phyloP scores from a whole-genome alignment of 2,113 vertebrate genomes.

The Petrocephalus zakoni region DNA sequence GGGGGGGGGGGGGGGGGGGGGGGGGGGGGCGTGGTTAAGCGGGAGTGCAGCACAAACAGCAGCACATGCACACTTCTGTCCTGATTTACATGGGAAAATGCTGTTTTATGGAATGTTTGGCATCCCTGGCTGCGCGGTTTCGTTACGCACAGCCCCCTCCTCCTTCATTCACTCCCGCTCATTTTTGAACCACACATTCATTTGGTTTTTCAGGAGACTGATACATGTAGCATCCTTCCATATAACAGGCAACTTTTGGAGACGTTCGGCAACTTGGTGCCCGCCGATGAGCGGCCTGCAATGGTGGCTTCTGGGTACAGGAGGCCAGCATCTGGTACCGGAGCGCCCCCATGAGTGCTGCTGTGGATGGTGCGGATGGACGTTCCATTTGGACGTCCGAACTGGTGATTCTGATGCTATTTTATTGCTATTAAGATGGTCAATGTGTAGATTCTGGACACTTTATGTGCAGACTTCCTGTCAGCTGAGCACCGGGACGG shows the following conservation, averaged over 20 bases:
- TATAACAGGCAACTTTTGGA: not conserved
- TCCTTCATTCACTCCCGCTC: not conserved
- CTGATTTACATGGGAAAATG: not conserved
- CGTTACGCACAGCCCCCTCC: not conserved
- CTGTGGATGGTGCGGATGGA: not conserved
- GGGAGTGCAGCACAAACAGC: too few species aligned
- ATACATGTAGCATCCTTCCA: not conserved
- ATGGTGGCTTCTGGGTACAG: too few species aligned
- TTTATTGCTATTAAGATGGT: not conserved
- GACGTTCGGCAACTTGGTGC: not conserved
- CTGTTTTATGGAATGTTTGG: not conserved
- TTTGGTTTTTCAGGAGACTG: not conserved
- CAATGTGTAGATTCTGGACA: not conserved
- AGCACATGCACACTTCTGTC: not conserved
- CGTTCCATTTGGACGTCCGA: not conserved
- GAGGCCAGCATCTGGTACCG: not conserved
- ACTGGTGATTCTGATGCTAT: not conserved
- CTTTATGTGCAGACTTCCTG: not conserved
- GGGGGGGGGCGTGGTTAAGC: not conserved
- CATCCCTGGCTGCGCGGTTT: not conserved
- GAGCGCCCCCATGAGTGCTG: not conserved
- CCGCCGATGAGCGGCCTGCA: not conserved
- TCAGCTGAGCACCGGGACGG: not conserved
- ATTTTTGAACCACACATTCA: not conserved
- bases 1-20: constrained; percentile 84